phyloP scores from a whole-genome alignment of 2,888 invertebrate species.

The Phyllotreta striolata region DNA sequence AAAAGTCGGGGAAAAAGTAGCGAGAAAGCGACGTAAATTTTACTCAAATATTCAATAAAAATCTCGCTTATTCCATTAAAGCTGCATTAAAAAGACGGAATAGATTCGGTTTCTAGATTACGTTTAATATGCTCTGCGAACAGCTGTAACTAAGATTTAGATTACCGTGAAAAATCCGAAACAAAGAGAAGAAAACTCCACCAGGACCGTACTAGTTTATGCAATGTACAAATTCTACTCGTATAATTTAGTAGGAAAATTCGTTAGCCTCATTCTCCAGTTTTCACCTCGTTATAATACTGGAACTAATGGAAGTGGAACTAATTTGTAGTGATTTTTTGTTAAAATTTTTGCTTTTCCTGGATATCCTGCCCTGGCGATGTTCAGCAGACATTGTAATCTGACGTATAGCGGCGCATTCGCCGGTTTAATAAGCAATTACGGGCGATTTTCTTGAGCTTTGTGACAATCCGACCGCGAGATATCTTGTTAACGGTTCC shows the following conservation, averaged over 20 bases:
- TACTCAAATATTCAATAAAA: slow-evolving; percentile 3
- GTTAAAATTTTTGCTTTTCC: slow-evolving; percentile 1
- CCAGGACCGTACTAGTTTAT: background rate
- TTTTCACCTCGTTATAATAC: too few relatives aligned
- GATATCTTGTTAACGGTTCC: slow-evolving; percentile 54
- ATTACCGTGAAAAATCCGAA: slow-evolving; percentile 28
- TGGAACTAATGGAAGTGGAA: too few relatives aligned
- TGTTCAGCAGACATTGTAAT: slow-evolving; percentile 29
- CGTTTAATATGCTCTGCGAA: slow-evolving; percentile 32
- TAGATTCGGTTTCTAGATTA: slow-evolving; percentile 32
- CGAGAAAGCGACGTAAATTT: background rate
- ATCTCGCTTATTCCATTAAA: slow-evolving; percentile 30
- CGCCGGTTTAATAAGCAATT: slow-evolving; percentile 51
- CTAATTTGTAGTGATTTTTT: too few relatives aligned
- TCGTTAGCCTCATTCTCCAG: too few relatives aligned
- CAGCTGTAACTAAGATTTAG: slow-evolving; percentile 27
- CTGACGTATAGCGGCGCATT: slow-evolving; percentile 44
- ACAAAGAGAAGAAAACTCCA: slow-evolving; percentile 29
- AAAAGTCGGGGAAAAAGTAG: background rate
- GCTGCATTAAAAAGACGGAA: slow-evolving; percentile 30
- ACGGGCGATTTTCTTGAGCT: slow-evolving; percentile 50
- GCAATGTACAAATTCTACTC: too few relatives aligned
- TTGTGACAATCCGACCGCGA: slow-evolving; percentile 54
- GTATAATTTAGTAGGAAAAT: too few relatives aligned
- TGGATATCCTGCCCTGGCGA: slow-evolving; percentile 11